Evolutionary conservation across 2,113 vertebrate genomes (phyloP).

Genomic region (Sigmodon hispidus): DNA sequence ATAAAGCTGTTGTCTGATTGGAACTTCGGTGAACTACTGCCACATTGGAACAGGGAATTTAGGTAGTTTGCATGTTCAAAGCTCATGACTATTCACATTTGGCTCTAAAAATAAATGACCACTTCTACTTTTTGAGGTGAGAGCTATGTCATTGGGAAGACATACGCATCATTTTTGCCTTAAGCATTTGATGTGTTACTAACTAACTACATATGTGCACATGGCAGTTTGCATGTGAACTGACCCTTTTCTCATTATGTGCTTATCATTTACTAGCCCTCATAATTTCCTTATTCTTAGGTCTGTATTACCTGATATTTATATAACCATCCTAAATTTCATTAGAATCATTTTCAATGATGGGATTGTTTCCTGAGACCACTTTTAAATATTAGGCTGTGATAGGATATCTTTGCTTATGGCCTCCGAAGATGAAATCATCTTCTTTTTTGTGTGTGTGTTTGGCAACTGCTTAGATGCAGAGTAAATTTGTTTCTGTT

Average conservation of each 20-base stretch:
- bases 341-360: background rate
- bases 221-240: background rate
- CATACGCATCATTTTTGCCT: background rate
- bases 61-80: background rate
- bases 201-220: background rate
- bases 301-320: background rate
- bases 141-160: background rate
- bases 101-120: background rate
- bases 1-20: background rate
- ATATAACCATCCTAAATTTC: background rate
- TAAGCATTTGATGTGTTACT: background rate
- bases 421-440: background rate
- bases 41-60: background rate
- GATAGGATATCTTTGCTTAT: background rate
- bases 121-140: background rate
- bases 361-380: background rate
- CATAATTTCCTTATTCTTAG: background rate
- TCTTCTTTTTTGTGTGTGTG: background rate
- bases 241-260: background rate
- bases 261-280: background rate
- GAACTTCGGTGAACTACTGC: background rate
- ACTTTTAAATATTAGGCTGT: background rate
- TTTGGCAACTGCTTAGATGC: background rate
- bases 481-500: background rate
- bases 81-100: background rate